Percentiles rank a stretch among this genome's conserved stretches.
These are phyloP conservation scores for Petromus typicus DNA, from an alignment of 2,113 vertebrate genomes.

Conservation along the genomic window DNA sequence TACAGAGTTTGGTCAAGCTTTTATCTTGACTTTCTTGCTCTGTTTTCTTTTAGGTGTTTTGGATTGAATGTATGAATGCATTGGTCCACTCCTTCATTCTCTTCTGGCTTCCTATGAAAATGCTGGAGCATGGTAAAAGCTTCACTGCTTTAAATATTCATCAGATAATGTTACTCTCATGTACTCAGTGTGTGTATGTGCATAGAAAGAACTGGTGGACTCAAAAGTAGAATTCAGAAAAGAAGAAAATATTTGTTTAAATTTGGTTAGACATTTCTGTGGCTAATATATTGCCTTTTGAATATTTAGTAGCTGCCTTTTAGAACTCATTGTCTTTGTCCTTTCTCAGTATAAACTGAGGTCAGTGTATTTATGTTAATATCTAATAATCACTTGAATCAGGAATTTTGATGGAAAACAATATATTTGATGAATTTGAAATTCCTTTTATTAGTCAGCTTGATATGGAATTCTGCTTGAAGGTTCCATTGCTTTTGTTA, in stretches of 20 bases:
- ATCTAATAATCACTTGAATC: background rate
- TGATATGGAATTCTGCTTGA: too few relatives aligned
- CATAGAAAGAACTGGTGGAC: background rate
- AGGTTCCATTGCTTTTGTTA: too few relatives aligned
- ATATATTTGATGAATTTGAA: background rate
- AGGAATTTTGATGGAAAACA: background rate
- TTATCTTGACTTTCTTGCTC: slow-evolving; percentile 76
- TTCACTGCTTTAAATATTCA: slow-evolving; percentile 73
- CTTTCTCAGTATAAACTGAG: background rate
- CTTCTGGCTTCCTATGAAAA: slow-evolving; percentile 97
- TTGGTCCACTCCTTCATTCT: slow-evolving; percentile 97
- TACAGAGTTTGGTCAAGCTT: background rate
- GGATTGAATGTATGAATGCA: slow-evolving; percentile 97
- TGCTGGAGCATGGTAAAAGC: slow-evolving; percentile 94
- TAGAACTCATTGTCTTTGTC: background rate
- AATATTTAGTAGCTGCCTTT: background rate
- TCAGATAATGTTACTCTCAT: slow-evolving; percentile 25
- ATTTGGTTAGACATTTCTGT: background rate
- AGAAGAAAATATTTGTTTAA: background rate
- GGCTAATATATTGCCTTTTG: background rate
- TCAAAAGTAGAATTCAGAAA: background rate
- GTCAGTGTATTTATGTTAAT: background rate
- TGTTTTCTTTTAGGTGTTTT: slow-evolving; percentile 93
- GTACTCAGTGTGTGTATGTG: background rate
- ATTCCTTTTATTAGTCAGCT: background rate